Conservation (phyloP, 2,888 invertebrate species). For the Cyclophora punctaria region DNA sequence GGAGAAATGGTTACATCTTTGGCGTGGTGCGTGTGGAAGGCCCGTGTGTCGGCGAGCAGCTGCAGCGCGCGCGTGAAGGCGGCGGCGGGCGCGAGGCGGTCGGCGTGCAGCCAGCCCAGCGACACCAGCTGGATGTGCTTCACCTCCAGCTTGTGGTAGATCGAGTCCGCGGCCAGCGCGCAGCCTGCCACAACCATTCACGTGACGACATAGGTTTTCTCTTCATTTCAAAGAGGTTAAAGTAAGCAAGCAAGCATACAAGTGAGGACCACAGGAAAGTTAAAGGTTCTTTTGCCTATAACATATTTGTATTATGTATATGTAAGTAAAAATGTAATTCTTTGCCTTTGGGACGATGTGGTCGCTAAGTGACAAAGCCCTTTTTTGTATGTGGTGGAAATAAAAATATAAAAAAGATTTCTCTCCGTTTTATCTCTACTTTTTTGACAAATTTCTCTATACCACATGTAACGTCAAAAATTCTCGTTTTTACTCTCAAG, state of each 20-base stretch:
- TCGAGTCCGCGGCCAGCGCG: constrained; percentile 80
- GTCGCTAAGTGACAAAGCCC: too few relatives aligned
- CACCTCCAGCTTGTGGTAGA: constrained; percentile 87
- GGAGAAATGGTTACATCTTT: constrained; percentile 82
- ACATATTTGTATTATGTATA: too few relatives aligned
- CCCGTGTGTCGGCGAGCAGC: constrained; percentile 83
- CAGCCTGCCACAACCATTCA: constrained; percentile 70
- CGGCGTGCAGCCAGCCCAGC: constrained; percentile 88
- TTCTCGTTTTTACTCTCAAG: not conserved
- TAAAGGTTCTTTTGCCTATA: too few relatives aligned
- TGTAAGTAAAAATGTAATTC: too few relatives aligned
- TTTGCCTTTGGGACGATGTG: too few relatives aligned
- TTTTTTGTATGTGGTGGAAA: too few relatives aligned
- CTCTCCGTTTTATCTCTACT: not conserved
- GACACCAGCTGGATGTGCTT: constrained; percentile 96
- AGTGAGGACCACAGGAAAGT: too few relatives aligned
- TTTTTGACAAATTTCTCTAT: too few relatives aligned
- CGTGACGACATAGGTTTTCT: too few relatives aligned
- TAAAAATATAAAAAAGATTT: too few relatives aligned
- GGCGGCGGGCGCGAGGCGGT: constrained; percentile 82
- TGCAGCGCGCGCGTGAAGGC: constrained; percentile 80
- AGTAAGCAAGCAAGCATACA: not conserved
- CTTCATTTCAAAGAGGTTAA: too few relatives aligned
- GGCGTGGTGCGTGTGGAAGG: constrained; percentile 91
- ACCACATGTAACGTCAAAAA: too few relatives aligned